Percentiles rank a stretch among this genome's conserved stretches.
These are phyloP conservation scores for Fistularia commersonii DNA, from an alignment of 2,797 vertebrate species.

Conservation along the genomic window DNA sequence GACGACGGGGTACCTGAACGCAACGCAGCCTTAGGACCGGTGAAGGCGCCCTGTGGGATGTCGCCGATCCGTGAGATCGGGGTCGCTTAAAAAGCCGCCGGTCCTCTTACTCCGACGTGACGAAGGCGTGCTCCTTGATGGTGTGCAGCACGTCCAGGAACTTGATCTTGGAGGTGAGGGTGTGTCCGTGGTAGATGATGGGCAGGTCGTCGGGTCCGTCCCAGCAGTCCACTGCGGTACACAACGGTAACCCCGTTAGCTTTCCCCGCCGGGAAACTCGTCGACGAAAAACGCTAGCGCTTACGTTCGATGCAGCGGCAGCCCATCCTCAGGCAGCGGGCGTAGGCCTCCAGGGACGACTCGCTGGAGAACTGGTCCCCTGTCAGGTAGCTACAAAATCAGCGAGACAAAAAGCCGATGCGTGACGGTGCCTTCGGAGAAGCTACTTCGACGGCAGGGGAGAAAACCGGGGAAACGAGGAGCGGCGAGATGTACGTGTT, in stretches of 20 bases:
- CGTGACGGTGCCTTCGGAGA: neutral
- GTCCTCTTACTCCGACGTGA: constrained; percentile 91
- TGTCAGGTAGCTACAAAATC: constrained; percentile 84
- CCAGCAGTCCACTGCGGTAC: constrained; percentile 95
- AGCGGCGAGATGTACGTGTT: constrained; percentile 82
- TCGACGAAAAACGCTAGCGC: constrained; percentile 48
- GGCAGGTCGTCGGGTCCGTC: constrained; percentile 97
- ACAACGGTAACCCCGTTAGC: constrained; percentile 9
- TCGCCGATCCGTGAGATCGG: constrained; percentile 23
- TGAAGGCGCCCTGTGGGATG: neutral
- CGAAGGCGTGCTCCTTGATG: constrained; percentile 97
- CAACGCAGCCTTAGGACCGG: neutral
- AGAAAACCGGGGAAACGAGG: neutral
- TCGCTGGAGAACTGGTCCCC: constrained; percentile 99
- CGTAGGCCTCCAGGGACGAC: constrained; percentile 97
- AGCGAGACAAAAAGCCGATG: neutral
- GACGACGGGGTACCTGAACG: constrained; percentile 87
- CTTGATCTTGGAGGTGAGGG: constrained; percentile 98
- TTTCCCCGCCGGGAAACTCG: neutral
- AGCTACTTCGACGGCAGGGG: too few relatives aligned
- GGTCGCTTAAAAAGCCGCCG: too few relatives aligned
- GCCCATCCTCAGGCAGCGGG: constrained; percentile 96
- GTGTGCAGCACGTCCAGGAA: constrained; percentile 91
- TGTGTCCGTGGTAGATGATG: constrained; percentile 98
- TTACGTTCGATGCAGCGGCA: constrained; percentile 96